A percentile compares a stretch with the other conserved stretches of the same genome.
These are phyloP conservation scores for Drosophila pallidifrons DNA, from an alignment of 1,140 invertebrate species.

Conservation along the genomic window DNA sequence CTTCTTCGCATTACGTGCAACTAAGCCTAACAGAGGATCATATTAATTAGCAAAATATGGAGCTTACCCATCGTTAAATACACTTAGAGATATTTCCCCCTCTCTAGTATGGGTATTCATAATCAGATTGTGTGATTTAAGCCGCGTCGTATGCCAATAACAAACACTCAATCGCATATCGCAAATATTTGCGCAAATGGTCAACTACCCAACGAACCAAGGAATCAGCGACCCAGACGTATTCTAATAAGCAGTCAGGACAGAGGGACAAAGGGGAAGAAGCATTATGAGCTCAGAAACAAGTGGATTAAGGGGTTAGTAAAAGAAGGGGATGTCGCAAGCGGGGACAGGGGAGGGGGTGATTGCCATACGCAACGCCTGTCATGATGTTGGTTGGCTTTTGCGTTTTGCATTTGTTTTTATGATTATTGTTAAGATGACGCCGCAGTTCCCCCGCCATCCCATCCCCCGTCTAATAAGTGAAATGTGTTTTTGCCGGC, in stretches of 20 bases:
- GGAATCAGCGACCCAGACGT: constrained; percentile 24
- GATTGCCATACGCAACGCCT: constrained; percentile 25
- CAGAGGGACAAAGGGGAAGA: constrained; percentile 12
- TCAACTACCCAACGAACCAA: constrained; percentile 30
- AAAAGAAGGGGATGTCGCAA: neutral
- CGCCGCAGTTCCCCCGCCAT: constrained; percentile 4
- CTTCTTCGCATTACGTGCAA: no score
- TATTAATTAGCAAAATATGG: constrained; percentile 3
- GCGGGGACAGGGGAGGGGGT: neutral
- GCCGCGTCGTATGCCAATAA: constrained; percentile 45
- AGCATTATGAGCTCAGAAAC: constrained; percentile 61
- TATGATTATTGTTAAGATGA: constrained; percentile 75
- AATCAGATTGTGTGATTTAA: constrained; percentile 52
- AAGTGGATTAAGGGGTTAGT: constrained; percentile 80
- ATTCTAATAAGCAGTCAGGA: constrained; percentile 49
- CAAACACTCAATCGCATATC: constrained; percentile 71
- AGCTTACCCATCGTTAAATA: neutral
- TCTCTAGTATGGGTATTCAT: constrained; percentile 18
- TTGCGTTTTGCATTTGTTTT: constrained; percentile 79
- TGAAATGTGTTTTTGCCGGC: constrained; percentile 76
- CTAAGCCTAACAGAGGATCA: neutral
- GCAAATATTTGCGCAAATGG: constrained; percentile 59
- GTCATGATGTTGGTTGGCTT: constrained; percentile 52
- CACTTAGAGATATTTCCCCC: neutral
- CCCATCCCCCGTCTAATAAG: constrained; percentile 67